These are phyloP conservation scores for Aradus depressus DNA, from an alignment of 2,888 invertebrate species.

Conservation along the genomic window DNA sequence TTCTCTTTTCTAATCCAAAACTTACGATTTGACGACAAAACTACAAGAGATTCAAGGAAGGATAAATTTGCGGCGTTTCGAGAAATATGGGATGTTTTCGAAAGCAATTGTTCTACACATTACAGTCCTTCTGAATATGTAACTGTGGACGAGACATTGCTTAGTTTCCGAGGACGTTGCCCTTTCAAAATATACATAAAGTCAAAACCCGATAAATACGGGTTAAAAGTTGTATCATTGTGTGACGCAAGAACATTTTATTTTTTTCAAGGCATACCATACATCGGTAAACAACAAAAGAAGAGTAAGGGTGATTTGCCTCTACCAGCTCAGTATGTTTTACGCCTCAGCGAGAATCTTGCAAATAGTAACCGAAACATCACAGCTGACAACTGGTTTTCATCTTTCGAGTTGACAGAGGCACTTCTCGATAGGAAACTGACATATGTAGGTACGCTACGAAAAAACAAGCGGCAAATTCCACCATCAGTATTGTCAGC, in stretches of 20 bases:
- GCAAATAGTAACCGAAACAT: slow-evolving; percentile 1
- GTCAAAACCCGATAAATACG: slow-evolving; percentile 11
- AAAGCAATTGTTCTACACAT: slow-evolving; percentile 9
- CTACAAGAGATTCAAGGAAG: neutral
- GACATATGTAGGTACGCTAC: slow-evolving; percentile 8
- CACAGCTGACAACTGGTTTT: slow-evolving; percentile 16
- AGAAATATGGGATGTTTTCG: slow-evolving; percentile 18
- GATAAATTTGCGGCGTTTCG: slow-evolving; percentile 21
- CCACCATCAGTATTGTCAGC: neutral
- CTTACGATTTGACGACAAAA: slow-evolving; percentile 12
- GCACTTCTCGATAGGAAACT: slow-evolving; percentile 1
- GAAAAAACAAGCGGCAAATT: slow-evolving; percentile 13
- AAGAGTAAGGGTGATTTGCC: slow-evolving; percentile 10
- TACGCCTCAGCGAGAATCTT: slow-evolving; percentile 8
- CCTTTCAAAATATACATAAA: slow-evolving; percentile 15
- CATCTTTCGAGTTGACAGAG: slow-evolving; percentile 6
- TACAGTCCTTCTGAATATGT: slow-evolving; percentile 11
- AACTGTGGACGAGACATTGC: slow-evolving; percentile 18
- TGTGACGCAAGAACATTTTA: slow-evolving; percentile 12
- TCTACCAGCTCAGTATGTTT: slow-evolving; percentile 17
- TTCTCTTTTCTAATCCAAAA: slow-evolving; percentile 11
- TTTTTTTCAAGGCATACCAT: slow-evolving; percentile 12
- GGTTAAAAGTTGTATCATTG: neutral
- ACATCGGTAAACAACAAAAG: neutral
- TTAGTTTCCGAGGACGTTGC: slow-evolving; percentile 19